These are phyloP conservation scores for Polypterus bichir DNA, from an alignment of 2,113 vertebrate genomes.

Conservation along the genomic window DNA sequence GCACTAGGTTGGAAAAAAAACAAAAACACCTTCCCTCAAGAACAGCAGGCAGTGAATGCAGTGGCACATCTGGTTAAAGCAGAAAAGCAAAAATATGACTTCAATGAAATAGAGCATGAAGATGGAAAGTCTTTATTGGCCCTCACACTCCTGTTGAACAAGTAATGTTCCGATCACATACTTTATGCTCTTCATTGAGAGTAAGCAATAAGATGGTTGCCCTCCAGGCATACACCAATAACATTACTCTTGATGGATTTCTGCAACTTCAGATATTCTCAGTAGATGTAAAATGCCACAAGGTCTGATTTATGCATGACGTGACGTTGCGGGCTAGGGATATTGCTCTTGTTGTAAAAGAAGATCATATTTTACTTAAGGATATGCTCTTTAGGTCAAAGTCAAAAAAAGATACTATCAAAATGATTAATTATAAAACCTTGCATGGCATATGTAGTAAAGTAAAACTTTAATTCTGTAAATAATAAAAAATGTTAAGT, in stretches of 20 bases:
- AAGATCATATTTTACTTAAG: slow-evolving; percentile 33
- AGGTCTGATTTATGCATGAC: slow-evolving; percentile 63
- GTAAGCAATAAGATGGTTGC: slow-evolving; percentile 51
- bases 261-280: slow-evolving; percentile 52
- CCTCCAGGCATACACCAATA: slow-evolving; percentile 54
- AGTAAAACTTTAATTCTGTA: no score
- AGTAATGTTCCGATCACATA: slow-evolving; percentile 40
- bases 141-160: slow-evolving; percentile 29
- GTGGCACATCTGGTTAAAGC: slow-evolving; percentile 30
- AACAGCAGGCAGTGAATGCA: slow-evolving; percentile 20
- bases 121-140: slow-evolving; percentile 26
- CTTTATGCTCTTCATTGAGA: slow-evolving; percentile 44
- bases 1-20: slow-evolving; percentile 1
- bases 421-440: no score
- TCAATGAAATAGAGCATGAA: slow-evolving; percentile 49
- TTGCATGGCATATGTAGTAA: no score
- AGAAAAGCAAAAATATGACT: slow-evolving; percentile 31
- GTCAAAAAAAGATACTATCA: no score
- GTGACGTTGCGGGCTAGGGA: slow-evolving; percentile 40
- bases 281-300: slow-evolving; percentile 43
- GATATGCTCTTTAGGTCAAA: slow-evolving; percentile 16
- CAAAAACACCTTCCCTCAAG: slow-evolving; percentile 15
- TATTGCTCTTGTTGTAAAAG: slow-evolving; percentile 28
- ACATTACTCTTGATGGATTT: slow-evolving; percentile 61
- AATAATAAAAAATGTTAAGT: no score